phyloP scores from a whole-genome alignment of 2,797 vertebrate species.

The Lindbergichthys nudifrons region DNA sequence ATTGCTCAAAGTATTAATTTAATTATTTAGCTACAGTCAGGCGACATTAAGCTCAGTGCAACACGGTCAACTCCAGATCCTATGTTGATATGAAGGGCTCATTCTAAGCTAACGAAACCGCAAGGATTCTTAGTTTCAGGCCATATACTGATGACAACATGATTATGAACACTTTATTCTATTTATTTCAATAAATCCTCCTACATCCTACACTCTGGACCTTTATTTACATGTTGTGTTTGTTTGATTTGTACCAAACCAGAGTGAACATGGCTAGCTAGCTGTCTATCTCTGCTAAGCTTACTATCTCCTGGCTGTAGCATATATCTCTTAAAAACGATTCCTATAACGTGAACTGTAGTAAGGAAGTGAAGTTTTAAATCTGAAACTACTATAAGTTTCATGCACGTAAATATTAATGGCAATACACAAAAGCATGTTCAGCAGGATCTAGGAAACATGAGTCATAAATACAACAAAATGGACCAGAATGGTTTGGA shows the following conservation, averaged over 20 bases:
- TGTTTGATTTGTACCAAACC: too few species aligned
- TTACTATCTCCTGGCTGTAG: not conserved
- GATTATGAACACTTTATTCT: too few species aligned
- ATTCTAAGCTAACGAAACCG: too few species aligned
- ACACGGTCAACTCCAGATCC: too few species aligned
- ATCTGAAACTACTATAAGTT: conserved; percentile 8
- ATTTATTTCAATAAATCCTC: too few species aligned
- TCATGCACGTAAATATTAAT: conserved; percentile 19
- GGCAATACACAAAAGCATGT: conserved; percentile 46
- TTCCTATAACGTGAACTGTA: not conserved
- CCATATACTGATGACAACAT: too few species aligned
- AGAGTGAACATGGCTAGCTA: not conserved
- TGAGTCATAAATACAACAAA: conserved; percentile 56
- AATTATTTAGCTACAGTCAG: not conserved
- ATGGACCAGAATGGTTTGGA: conserved; percentile 57
- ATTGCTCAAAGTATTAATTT: not conserved
- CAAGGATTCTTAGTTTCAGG: too few species aligned
- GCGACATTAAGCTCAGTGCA: not conserved
- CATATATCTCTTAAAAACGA: not conserved
- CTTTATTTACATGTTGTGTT: too few species aligned
- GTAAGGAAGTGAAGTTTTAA: not conserved
- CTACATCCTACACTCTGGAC: too few species aligned
- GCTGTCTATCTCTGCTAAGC: not conserved
- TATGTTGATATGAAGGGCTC: too few species aligned
- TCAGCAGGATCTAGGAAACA: conserved; percentile 45